Percentiles rank a stretch among this genome's conserved stretches.
Conservation (phyloP, 2,888 invertebrate genomes). For the Dione vanillae region DNA sequence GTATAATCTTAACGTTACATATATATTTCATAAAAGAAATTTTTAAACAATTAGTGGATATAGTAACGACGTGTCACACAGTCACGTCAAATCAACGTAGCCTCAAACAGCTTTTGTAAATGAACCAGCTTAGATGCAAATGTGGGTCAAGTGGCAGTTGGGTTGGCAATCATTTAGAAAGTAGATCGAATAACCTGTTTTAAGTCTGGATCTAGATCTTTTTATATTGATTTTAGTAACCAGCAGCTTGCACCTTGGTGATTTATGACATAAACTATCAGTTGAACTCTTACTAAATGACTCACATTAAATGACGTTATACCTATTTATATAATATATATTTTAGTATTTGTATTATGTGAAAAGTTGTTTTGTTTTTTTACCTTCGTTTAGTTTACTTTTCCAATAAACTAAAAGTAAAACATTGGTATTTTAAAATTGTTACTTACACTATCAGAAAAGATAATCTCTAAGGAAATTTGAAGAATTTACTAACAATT, state of each 20-base stretch:
- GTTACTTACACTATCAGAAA: too few species aligned
- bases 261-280: neutral
- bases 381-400: too few species aligned
- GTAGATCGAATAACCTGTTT: conserved; percentile 52
- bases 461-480: too few species aligned
- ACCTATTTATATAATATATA: too few species aligned
- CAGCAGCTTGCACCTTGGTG: neutral
- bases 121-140: conserved; percentile 43
- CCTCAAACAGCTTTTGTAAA: conserved; percentile 30
- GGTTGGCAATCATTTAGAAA: conserved; percentile 54
- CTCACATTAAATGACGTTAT: neutral
- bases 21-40: too few species aligned
- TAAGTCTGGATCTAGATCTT: conserved; percentile 46
- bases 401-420: too few species aligned
- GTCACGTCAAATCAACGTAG: conserved; percentile 17
- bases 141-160: conserved; percentile 52
- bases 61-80: conserved; percentile 5
- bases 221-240: conserved; percentile 12
- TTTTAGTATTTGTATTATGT: too few species aligned
- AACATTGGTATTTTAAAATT: too few species aligned
- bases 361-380: too few species aligned
- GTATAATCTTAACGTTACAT: too few species aligned
- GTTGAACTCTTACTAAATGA: neutral
- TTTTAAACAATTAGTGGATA: too few species aligned
- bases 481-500: too few species aligned